Percentiles rank a stretch among this genome's conserved stretches.
Evolutionary conservation across 2,888 invertebrate species (phyloP).

Genomic region (Eulithis testata): DNA sequence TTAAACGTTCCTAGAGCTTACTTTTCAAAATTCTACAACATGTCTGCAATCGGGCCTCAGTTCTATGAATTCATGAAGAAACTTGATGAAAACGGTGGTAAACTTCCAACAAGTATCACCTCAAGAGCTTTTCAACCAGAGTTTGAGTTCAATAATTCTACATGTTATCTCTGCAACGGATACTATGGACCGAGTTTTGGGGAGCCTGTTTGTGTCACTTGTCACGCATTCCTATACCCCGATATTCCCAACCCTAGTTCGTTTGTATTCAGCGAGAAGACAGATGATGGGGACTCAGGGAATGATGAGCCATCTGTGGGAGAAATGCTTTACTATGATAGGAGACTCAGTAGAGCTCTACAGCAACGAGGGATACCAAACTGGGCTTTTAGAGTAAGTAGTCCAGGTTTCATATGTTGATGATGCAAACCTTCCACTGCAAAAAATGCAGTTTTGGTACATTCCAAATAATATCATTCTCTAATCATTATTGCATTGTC

Average conservation of each 20-base stretch:
- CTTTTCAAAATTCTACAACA: constrained; percentile 33
- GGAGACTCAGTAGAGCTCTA: constrained; percentile 15
- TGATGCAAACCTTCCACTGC: too few species aligned
- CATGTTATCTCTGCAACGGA: constrained; percentile 94
- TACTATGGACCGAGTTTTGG: constrained; percentile 96
- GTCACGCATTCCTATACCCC: constrained; percentile 96
- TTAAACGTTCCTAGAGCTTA: too few species aligned
- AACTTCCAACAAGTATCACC: constrained; percentile 52
- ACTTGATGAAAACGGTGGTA: constrained; percentile 76
- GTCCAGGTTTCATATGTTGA: background rate
- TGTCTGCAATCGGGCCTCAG: constrained; percentile 73
- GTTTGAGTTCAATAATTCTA: constrained; percentile 81
- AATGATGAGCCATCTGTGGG: constrained; percentile 93
- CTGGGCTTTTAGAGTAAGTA: constrained; percentile 25
- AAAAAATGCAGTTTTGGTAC: too few species aligned
- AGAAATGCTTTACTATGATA: constrained; percentile 75
- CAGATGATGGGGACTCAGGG: constrained; percentile 96
- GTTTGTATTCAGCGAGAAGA: constrained; percentile 83
- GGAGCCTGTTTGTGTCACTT: constrained; percentile 95
- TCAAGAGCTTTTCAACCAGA: constrained; percentile 54
- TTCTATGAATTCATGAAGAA: constrained; percentile 72
- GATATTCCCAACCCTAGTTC: constrained; percentile 86
- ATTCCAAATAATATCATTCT: too few species aligned
- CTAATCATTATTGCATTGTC: too few species aligned
- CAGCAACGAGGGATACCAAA: constrained; percentile 23